phyloP scores from a whole-genome alignment of 2,888 invertebrate genomes.

The Drosophila mettleri region DNA sequence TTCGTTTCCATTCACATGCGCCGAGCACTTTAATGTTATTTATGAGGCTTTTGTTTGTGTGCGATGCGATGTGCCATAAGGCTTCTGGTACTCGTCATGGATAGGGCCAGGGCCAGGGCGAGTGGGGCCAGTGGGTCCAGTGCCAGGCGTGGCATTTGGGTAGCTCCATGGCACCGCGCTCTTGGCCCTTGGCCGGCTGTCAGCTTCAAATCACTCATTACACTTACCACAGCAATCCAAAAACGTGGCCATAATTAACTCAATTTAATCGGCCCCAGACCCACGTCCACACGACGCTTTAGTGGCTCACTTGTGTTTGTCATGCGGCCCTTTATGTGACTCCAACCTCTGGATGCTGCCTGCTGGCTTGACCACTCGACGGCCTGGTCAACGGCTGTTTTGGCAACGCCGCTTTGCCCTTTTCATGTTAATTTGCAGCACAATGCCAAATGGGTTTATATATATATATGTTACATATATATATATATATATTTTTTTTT shows the following conservation, averaged over 20 bases:
- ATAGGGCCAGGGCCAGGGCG: background rate
- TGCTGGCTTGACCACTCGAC: conserved; percentile 45
- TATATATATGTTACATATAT: conserved; percentile 21
- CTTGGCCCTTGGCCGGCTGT: conserved; percentile 13
- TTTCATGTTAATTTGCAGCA: conserved; percentile 76
- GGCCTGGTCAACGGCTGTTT: conserved; percentile 42
- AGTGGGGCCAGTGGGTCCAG: no score
- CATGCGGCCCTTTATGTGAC: conserved; percentile 33
- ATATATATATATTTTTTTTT: conserved; percentile 12
- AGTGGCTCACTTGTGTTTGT: conserved; percentile 70
- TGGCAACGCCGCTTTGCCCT: conserved; percentile 75
- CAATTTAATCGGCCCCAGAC: conserved; percentile 68
- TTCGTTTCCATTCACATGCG: conserved; percentile 24
- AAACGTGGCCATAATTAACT: conserved; percentile 74
- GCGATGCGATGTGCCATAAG: conserved; percentile 6
- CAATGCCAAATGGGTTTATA: conserved; percentile 67
- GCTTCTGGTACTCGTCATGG: conserved; percentile 41
- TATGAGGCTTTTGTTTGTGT: conserved; percentile 37
- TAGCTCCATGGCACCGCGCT: background rate
- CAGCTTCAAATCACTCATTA: conserved; percentile 61
- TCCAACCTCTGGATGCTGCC: conserved; percentile 4
- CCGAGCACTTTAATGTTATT: conserved; percentile 47
- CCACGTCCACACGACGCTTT: conserved; percentile 50
- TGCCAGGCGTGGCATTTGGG: background rate
- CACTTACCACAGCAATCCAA: conserved; percentile 62